Evolutionary conservation across 2,113 vertebrate genomes (phyloP), one percentile per base, ranked within the genome.

Genomic region (Steatornis caripensis): DNA sequence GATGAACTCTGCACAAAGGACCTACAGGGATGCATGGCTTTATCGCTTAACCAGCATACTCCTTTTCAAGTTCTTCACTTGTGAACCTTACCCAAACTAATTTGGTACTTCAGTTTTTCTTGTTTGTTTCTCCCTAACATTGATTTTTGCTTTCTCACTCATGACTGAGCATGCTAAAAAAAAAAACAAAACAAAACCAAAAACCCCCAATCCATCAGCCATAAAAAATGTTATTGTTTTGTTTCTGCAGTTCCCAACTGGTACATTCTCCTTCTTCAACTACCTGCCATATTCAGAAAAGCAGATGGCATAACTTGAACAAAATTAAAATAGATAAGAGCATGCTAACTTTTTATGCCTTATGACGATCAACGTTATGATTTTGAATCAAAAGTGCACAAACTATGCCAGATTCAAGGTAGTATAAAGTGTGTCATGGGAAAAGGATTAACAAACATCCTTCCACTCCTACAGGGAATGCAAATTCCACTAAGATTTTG

Each of bases 261-360:
- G 76, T 81, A 60, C 27, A 24, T 90, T 90, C 86, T 84, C 79
- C 64, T 80, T 41, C 85, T 92, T 69, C 86, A 93, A 61, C 39
- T 76, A 82, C 57, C 80, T 1, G 1, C 76, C 82, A 55, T 49
- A 82, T 39, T 87, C 72, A 71, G 90, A 71, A 96, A 96, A 94
- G 83, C 86, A 97, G 95, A 93, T 95, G 96, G 88, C 88, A 95
- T 72, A 83, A 87, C 90, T 93, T 92, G 94, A 90, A 81, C 60
- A 81, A 93, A 96, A 94, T 92, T 87, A 92, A 95, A 93, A 94
- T 36, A 95, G 92, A 60, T 79, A 93, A 87, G 41, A 79, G 76
- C 36, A 66, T 26, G 88, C 64, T 96, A 95, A 96, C 30, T 84
- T 92, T 71, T 96, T 78, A 95, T 81, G 79, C 46, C 45, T 90